Conservation (phyloP, 1,140 invertebrate genomes). For the Trypoxylus dichotomus region DNA sequence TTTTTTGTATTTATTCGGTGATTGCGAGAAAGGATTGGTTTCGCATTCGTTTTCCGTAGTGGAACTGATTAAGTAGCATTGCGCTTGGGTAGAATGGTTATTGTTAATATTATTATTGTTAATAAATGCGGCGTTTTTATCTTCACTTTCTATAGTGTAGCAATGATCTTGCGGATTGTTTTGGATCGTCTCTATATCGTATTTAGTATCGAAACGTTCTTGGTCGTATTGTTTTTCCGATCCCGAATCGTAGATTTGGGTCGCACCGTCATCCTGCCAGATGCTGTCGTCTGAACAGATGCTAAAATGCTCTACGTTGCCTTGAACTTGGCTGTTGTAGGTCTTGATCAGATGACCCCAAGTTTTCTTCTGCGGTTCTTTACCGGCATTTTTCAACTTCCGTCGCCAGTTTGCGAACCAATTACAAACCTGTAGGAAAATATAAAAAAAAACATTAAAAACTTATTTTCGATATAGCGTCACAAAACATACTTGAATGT, state of each 20-base stretch:
- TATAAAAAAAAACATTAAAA: background rate
- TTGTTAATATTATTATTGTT: background rate
- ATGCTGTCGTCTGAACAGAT: conserved; percentile 74
- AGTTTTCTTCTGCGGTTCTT: conserved; percentile 63
- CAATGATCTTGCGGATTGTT: conserved; percentile 16
- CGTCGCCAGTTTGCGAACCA: conserved; percentile 78
- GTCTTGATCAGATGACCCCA: conserved; percentile 73
- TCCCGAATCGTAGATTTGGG: background rate
- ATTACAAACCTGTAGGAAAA: conserved; percentile 65
- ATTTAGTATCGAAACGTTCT: background rate
- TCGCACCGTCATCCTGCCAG: conserved; percentile 61
- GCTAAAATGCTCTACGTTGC: conserved; percentile 74
- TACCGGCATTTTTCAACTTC: conserved; percentile 71
- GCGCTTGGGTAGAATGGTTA: conserved; percentile 30
- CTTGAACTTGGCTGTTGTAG: conserved; percentile 70
- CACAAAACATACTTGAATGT: conserved; percentile 61
- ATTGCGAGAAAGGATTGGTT: conserved; percentile 45
- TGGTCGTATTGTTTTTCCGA: background rate
- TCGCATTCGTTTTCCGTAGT: conserved; percentile 50
- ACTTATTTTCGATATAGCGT: no score
- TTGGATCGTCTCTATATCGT: background rate
- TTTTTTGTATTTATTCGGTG: conserved; percentile 57
- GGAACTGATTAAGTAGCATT: conserved; percentile 52
- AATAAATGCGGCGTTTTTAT: background rate
- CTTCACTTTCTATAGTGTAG: background rate